These are phyloP conservation scores for Sebastes cheni DNA, from an alignment of 2,797 vertebrate genomes.

Conservation along the genomic window DNA sequence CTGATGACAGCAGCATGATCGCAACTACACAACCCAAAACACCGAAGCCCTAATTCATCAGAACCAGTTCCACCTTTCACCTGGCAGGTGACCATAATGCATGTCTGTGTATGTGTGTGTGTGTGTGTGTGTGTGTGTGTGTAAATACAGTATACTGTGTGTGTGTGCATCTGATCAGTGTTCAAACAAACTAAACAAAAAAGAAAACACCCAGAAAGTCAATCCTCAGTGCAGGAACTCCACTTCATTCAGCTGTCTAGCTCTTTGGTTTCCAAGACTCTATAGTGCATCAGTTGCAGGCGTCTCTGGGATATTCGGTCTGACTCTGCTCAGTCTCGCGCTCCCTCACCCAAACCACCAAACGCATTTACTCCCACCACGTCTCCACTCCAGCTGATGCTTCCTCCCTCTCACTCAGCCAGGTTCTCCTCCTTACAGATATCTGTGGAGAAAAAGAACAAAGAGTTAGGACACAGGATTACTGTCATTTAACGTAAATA, in stretches of 20 bases:
- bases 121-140: not conserved
- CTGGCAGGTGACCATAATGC: constrained; percentile 8
- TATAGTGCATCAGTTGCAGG: constrained; percentile 56
- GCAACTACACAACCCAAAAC: constrained; percentile 19
- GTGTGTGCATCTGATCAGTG: constrained; percentile 42
- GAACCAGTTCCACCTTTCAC: not conserved
- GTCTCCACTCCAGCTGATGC: constrained; percentile 29
- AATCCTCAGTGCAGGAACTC: constrained; percentile 63
- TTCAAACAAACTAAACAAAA: constrained; percentile 42
- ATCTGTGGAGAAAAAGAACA: constrained; percentile 44
- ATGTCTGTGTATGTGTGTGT: not conserved
- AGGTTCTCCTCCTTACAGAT: constrained; percentile 73
- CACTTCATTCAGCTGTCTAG: constrained; percentile 58
- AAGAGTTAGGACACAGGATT: not conserved
- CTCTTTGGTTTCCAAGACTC: constrained; percentile 74
- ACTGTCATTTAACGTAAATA: not conserved
- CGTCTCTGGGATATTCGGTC: constrained; percentile 40
- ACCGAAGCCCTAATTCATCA: constrained; percentile 18
- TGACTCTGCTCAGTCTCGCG: constrained; percentile 36
- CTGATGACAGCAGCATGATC: constrained; percentile 31
- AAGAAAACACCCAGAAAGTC: constrained; percentile 28
- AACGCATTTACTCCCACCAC: constrained; percentile 23
- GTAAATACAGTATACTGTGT: not conserved
- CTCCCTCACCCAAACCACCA: constrained; percentile 27
- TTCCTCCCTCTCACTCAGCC: constrained; percentile 54